These are phyloP conservation scores for Vandiemenella viatica DNA, from an alignment of 2,888 invertebrate genomes.

Conservation along the genomic window DNA sequence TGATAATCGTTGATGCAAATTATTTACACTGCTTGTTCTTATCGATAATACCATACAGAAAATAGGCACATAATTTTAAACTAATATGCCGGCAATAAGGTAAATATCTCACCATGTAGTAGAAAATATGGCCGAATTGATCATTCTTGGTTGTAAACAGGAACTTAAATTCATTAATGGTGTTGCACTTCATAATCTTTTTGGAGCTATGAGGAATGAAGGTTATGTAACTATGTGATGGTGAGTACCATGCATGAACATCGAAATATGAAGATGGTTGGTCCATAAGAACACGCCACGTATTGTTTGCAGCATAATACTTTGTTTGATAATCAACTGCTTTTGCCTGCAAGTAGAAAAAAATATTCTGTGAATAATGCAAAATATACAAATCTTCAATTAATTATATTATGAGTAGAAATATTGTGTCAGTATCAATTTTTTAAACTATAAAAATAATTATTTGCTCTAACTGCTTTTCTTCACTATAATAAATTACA, in stretches of 20 bases:
- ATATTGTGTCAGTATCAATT: too few relatives aligned
- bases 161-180: constrained; percentile 25
- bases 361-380: too few relatives aligned
- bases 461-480: too few relatives aligned
- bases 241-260: constrained; percentile 27
- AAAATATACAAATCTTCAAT: too few relatives aligned
- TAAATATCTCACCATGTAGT: constrained; percentile 14
- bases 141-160: constrained; percentile 21
- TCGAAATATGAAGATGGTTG: constrained; percentile 27
- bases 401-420: too few relatives aligned
- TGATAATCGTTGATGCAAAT: too few relatives aligned
- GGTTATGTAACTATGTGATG: constrained; percentile 26
- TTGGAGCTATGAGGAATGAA: constrained; percentile 21
- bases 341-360: constrained; percentile 23
- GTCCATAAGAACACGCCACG: constrained; percentile 28
- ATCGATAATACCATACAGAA: too few relatives aligned
- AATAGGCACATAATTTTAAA: too few relatives aligned
- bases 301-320: constrained; percentile 28
- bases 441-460: too few relatives aligned
- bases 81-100: not conserved
- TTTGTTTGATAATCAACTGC: constrained; percentile 28
- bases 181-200: constrained; percentile 23
- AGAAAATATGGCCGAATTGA: constrained; percentile 11
- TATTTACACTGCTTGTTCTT: too few relatives aligned
- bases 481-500: too few relatives aligned